Evolutionary conservation across 2,113 vertebrate genomes (phyloP), one percentile per base, ranked within the genome.

Genomic region (Thamnophis sirtalis): DNA sequence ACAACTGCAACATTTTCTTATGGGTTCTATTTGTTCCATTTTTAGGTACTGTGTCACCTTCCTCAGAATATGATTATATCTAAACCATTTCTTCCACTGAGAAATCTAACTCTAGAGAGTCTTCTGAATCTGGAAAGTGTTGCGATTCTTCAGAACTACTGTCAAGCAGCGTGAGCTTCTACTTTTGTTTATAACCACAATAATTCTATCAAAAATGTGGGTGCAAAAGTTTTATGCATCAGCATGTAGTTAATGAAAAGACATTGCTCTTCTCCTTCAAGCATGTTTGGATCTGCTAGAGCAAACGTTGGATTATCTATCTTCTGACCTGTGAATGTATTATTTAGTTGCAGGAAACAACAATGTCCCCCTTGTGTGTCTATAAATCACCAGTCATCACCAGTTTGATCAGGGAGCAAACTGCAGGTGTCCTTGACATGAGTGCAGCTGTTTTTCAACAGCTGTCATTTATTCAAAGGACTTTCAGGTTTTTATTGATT

Each of bases 301-400:
- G 55, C 92, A 88, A 94, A 54, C 60, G 22, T 89, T 89, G 89
- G 92, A 43, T 11, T 86, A 91, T 93, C 85, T 55, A 92, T 89
- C 90, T 93, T 92, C 51, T 91, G 89, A 92, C 93, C 86, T 91
- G 84, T 60, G 89, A 94, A 50, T 91, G 13, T 93, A 92, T 93
- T 94, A 90, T 89, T 91, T 43, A 89, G 84, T 73, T 94, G 50
- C 73, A 93, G 17, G 43, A 21, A 91, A 87, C 94, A 26, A 13
- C 8, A 0, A 1, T 92, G 1, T 93, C 53, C 84, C 48, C 50
- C 90, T 90, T 54, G 60, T 73, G 21, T 53, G 93, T 38, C 28
- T 21, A 73, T 93, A 93, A 95, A 94, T 96, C 89, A 91, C 51
- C 53, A 7, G 21, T 26, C n/a, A 60, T n/a, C n/a, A n/a, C n/a